phyloP scores from a whole-genome alignment of 2,113 vertebrate genomes.

The Andinoacara biseriatus region DNA sequence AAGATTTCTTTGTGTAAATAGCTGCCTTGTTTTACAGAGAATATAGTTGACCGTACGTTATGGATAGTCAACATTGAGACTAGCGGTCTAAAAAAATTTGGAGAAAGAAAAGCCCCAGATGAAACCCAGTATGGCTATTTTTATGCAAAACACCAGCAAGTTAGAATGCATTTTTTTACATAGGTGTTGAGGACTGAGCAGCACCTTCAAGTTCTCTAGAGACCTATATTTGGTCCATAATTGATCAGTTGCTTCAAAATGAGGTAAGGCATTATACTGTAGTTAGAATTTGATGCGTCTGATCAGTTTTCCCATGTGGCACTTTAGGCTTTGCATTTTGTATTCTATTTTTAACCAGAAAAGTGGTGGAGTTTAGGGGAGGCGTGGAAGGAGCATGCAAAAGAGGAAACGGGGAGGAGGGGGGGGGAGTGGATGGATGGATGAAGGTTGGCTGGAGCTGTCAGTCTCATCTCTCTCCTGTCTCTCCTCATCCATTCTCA shows the following conservation, averaged over 20 bases:
- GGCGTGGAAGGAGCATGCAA: slow-evolving; percentile 15
- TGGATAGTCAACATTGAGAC: neutral
- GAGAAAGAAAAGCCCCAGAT: neutral
- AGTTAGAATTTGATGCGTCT: neutral
- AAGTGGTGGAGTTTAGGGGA: slow-evolving; percentile 34
- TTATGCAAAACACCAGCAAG: neutral
- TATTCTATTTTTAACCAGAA: slow-evolving; percentile 12
- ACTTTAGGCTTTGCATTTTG: neutral
- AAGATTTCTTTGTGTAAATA: neutral
- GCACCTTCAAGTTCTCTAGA: neutral
- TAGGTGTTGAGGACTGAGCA: neutral
- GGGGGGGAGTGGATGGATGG: slow-evolving; percentile 52
- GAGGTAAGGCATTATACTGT: neutral
- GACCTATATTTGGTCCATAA: neutral
- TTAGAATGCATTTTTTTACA: neutral
- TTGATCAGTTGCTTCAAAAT: neutral
- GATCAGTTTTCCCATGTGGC: neutral
- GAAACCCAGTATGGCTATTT: neutral
- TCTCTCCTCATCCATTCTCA: slow-evolving; percentile 79
- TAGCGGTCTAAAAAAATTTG: neutral
- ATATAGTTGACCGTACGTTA: neutral
- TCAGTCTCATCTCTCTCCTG: slow-evolving; percentile 77
- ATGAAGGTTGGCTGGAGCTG: slow-evolving; percentile 70
- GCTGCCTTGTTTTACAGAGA: neutral
- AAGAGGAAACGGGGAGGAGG: neutral